These are phyloP conservation scores for Halictus ligatus DNA, from an alignment of 2,888 invertebrate genomes.

Conservation along the genomic window DNA sequence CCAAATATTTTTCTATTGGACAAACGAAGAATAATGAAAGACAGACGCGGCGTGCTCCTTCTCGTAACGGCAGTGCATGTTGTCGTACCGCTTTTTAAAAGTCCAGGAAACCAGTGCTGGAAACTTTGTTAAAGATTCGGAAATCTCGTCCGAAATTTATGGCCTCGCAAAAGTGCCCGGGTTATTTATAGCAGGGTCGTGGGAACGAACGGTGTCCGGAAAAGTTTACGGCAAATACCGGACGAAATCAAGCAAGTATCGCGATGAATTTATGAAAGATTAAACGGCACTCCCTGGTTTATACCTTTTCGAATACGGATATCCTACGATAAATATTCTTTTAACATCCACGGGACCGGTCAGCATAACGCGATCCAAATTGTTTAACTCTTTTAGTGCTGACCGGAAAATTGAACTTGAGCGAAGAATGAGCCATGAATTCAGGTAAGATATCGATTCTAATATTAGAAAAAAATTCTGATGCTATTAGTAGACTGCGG, in stretches of 20 bases:
- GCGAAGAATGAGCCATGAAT: background rate
- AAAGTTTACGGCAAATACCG: constrained; percentile 31
- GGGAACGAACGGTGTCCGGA: background rate
- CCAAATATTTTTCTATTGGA: constrained; percentile 71
- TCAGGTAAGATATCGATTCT: too few species aligned
- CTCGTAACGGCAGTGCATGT: background rate
- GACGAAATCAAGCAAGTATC: constrained; percentile 12
- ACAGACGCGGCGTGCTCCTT: background rate
- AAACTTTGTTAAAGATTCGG: constrained; percentile 39
- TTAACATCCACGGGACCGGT: background rate
- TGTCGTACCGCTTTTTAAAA: constrained; percentile 26
- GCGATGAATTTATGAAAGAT: constrained; percentile 8
- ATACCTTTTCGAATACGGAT: background rate
- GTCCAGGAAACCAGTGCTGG: constrained; percentile 21
- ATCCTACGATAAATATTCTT: background rate
- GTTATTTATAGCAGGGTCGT: constrained; percentile 17
- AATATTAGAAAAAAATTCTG: too few species aligned
- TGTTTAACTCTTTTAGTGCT: background rate
- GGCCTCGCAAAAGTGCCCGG: constrained; percentile 20
- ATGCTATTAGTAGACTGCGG: too few species aligned
- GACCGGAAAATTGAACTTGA: background rate
- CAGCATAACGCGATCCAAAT: background rate
- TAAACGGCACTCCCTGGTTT: background rate
- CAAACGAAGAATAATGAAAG: constrained; percentile 74
- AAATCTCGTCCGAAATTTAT: constrained; percentile 38